phyloP scores from a whole-genome alignment of 2,113 vertebrate species.

The Sisor rabdophorus region DNA sequence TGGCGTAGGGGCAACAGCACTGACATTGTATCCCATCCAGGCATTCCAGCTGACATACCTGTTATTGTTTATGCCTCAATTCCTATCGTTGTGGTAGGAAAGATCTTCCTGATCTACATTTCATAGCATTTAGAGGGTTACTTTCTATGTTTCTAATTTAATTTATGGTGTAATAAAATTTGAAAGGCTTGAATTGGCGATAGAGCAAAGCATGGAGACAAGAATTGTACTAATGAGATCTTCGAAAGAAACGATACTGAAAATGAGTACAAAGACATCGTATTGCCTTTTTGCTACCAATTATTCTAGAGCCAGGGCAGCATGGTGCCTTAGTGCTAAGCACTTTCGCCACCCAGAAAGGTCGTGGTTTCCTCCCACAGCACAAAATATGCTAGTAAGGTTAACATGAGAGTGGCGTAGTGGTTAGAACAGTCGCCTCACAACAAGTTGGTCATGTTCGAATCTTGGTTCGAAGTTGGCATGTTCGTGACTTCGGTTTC shows the following conservation, averaged over 20 bases:
- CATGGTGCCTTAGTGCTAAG: no score
- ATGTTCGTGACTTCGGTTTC: no score
- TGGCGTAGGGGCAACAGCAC: constrained; percentile 56
- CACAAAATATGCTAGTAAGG: no score
- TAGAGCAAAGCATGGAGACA: no score
- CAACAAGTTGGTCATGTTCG: no score
- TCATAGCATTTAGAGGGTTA: background rate
- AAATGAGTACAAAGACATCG: background rate
- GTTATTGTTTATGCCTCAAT: constrained; percentile 62
- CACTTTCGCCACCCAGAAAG: no score
- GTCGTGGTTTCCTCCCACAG: no score
- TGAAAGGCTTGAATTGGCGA: background rate
- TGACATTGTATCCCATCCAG: constrained; percentile 79
- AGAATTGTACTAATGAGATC: background rate
- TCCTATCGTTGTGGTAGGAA: constrained; percentile 64
- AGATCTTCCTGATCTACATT: constrained; percentile 62
- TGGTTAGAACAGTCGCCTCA: no score
- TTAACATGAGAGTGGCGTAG: no score
- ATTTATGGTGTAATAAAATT: background rate
- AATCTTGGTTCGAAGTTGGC: no score
- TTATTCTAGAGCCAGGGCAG: background rate
- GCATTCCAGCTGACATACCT: constrained; percentile 87
- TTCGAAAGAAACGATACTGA: no score
- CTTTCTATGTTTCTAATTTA: background rate
- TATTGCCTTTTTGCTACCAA: background rate